Evolutionary conservation across 1,140 invertebrate genomes (phyloP), one percentile per base, ranked within the genome.

Genomic region (Doryteuthis pealeii): DNA sequence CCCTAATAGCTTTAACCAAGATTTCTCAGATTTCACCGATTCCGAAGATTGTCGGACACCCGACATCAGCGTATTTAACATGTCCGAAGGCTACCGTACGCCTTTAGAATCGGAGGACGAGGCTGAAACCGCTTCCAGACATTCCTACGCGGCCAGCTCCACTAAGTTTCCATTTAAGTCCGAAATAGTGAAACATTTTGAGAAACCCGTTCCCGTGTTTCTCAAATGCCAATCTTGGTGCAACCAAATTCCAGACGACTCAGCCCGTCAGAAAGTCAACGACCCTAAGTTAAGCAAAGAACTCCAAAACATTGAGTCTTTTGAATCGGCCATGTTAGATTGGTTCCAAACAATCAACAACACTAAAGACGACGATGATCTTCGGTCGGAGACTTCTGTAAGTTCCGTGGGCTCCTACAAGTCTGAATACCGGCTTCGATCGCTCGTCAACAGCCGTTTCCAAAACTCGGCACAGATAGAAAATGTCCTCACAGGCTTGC

Each of bases 141-240:
- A 2, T 62, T 22, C 54, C 54, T 28, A 22, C 18, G 18, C 54
- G 18, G 54, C 26, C 22, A 28, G 26, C 26, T 62, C 54, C 6
- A 62, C 1, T 6, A 62, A 18, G 54, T 62, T 62, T 62, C 22
- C 54, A 2, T 62, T 62, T 5, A 62, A 22, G 18, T 62, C 54
- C 6, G 26, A 62, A 62, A 22, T 28, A 15, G 26, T 28, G 26
- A 62, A 28, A 5, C 18, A 62, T 5, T n/a, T 62, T 28, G 54
- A 62, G 18, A 28, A 62, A 28, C 54, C 54, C 18, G 26, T 62
- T 28, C 54, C 54, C 6, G 54, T 62, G 54, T 62, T 4, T 4
- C 54, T 62, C 10, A 62, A 62, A 22, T 62, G 54, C 18, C 54
- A 62, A 18, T n/a, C 54, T 62, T 62, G 54, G 54, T 62, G 54